Base-by-base conservation (phyloP, 2,888 invertebrate genomes). In the Plagodis dolabraria region DNA sequence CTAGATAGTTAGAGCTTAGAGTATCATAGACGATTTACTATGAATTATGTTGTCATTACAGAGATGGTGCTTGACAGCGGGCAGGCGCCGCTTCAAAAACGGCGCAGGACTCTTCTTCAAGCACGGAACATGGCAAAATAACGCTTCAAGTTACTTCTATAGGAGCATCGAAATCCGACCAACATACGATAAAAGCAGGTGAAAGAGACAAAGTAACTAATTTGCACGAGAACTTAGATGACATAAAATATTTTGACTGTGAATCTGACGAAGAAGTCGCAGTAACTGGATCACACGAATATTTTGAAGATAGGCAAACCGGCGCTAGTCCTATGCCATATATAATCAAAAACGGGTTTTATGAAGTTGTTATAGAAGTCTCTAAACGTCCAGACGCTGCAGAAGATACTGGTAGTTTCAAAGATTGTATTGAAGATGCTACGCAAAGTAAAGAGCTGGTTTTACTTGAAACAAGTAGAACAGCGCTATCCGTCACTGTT, bases 1-100 rank as follows among this genome's bases (percentile, higher is more conserved):
- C 22, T 22, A 22, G n/a, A n/a, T n/a, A n/a, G n/a, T n/a, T n/a
- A n/a, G n/a, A n/a, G n/a, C n/a, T n/a, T n/a, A n/a, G 22, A 22
- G 22, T 4, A 22, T 22, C 1, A 22, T 22, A 22, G 22, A 22
- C 22, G 22, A 22, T 4, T 2, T 22, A 22, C 22, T 22, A 22
- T 22, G 22, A 36, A 36, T 7, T 5, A 11, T 48, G 2, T 47
- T 34, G 11, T 34, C 2, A 12, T 51, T 43, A 2, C 48, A 58
- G 58, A 7, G 58, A 58, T 7, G 10, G 40, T 9, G 47, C 40
- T n/a, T 58, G 58, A 58, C 58, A 34, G 2, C 9, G 34, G 35
- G 48, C 45, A 6, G 4, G 33, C 50, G 56, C 46, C 46, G 42
- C 33, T 34, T 11, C 7, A 0, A 36, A 7, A 5, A 6, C 46